Evolutionary conservation across 2,113 vertebrate genomes (phyloP), one percentile per base, ranked within the genome.

Genomic region (Phoenicopterus ruber): DNA sequence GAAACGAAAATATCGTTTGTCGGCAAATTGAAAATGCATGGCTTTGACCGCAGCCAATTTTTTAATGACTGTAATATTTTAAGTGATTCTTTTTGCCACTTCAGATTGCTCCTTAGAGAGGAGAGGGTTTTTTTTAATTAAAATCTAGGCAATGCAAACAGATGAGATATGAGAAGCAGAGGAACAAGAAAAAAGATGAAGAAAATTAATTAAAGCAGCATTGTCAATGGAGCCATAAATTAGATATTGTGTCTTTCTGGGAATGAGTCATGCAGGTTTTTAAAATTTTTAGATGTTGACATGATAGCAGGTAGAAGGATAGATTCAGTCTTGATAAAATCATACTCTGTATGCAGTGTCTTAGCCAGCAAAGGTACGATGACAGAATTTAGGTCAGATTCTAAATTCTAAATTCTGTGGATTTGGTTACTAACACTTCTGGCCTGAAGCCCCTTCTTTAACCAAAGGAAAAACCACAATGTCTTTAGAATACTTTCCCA

Each of bases 41-140:
- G 89, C 96, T 97, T 96, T 95, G 85, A 97, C 96, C 46, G 29
- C 96, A 97, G 97, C 98, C 98, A 98, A 97, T 97, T 98, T 98
- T 98, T 98, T 98, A 98, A 98, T 98, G 98, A 98, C 98, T 97
- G 96, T 98, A 98, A 98, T 98, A 98, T 98, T 98, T 98, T 98
- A 98, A 98, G 97, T 98, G 97, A 98, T 98, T 98, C 98, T 98
- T 98, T 98, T 98, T 98, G 97, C 98, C 96, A 98, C 98, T 98
- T 98, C 94, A 95, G 95, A 98, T 96, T 96, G 94, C 96, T 98
- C 98, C 97, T 98, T 94, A 96, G 98, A 98, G 98, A 98, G 90
- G 86, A 98, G 96, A 98, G 95, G 22, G 9, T 42, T 42, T 42
- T 98, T 96, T 98, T 97, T 97, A 98, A 98, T 98, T 98, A 98